Evolutionary conservation across 2,797 vertebrate species (phyloP).

Genomic region (Potorous gilbertii): DNA sequence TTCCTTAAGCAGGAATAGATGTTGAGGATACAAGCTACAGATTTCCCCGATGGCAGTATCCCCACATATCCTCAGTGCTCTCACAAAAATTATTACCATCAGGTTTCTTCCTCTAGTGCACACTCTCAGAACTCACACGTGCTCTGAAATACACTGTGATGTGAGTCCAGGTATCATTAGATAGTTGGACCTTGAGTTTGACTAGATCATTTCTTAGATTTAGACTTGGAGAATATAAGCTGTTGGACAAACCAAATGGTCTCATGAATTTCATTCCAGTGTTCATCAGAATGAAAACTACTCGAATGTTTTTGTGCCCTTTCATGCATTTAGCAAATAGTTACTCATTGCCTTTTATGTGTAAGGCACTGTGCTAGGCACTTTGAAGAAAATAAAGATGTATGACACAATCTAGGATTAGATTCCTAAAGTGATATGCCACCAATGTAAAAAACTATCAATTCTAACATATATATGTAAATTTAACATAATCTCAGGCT

Average conservation of each 20-base stretch:
- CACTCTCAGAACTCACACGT: neutral
- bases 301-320: constrained; percentile 31
- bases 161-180: constrained; percentile 15
- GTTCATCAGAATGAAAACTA: constrained; percentile 43
- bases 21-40: constrained; percentile 9
- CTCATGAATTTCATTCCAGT: constrained; percentile 53
- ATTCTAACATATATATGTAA: constrained; percentile 19
- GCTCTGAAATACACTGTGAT: neutral
- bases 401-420: neutral
- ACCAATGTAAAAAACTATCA: constrained; percentile 4
- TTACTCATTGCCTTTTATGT: constrained; percentile 15
- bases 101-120: constrained; percentile 43
- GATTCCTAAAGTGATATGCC: neutral
- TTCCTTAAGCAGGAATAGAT: constrained; percentile 39
- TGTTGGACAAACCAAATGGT: neutral
- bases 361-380: constrained; percentile 29
- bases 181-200: neutral
- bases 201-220: constrained; percentile 31
- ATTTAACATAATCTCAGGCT: constrained; percentile 48
- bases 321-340: neutral
- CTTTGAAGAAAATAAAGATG: constrained; percentile 22
- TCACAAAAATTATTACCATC: neutral
- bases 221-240: constrained; percentile 29
- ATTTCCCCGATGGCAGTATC: constrained; percentile 24
- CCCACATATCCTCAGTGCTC: constrained; percentile 24